Base-by-base conservation (phyloP, 2,797 vertebrate genomes). In the Glyptemys insculpta region DNA sequence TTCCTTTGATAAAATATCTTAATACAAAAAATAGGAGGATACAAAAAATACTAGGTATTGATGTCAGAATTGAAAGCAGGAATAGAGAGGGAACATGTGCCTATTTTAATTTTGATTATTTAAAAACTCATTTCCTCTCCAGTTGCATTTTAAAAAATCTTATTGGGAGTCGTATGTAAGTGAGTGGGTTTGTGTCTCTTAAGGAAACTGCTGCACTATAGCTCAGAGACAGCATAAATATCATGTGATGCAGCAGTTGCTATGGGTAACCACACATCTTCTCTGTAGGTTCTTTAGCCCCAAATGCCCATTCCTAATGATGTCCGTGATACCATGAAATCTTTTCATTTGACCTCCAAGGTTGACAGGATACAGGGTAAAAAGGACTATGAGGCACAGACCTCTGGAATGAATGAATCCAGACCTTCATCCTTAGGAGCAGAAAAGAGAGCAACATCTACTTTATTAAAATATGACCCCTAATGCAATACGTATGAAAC, bases 251-350 rank as follows among this genome's bases (percentile, higher is more conserved):
- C 59, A 87, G 82, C 62, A 62, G 89, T 95, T 95, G 88, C 93
- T 94, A 95, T 87, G 78, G 86, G 54, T 91, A 95, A 94, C 89
- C 79, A 91, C 74, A 92, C 82, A 92, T 91, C 27, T 79, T 92
- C 93, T 89, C 81, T 94, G 34, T 95, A 68, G 90, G 80, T 89
- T 94, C 27, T 94, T 91, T 93, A 91, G 91, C 47, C 49, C 23
- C 94, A 94, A 96, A 91, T 92, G 65, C 52, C 65, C 62, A 86
- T 85, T 84, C 16, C 54, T 87, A 86, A 89, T 86, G 57, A 92
- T 91, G 54, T 85, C 25, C n/a, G 53, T 86, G 79, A 95, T 91
- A 93, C 44, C 29, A 80, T 91, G 54, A 90, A 95, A 89, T 91
- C 62, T 94, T 52, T 90, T 68, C 44, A 34, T 94, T 81, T 95